Base-by-base conservation (phyloP, 2,797 vertebrate species). In the Malurus splendens region DNA sequence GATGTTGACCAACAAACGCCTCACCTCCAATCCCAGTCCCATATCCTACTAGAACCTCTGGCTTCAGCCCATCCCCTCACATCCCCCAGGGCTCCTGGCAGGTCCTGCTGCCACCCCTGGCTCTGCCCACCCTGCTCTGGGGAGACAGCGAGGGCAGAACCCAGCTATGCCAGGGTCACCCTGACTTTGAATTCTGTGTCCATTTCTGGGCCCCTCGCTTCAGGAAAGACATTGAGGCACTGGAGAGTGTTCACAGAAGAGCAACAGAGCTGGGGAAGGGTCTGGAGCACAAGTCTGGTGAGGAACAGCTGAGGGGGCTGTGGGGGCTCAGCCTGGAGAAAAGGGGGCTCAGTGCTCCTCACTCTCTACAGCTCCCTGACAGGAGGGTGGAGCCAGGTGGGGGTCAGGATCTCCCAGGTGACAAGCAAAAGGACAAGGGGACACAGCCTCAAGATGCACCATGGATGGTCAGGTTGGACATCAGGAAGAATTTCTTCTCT, bases 401-500 rank as follows among this genome's bases (percentile, higher is more conserved):
- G 18, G n/a, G 30, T 28, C 0, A 0, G 5, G 12, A 6, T 73
- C 41, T 54, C 41, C 13, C n/a, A 36, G 30, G 15, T 3, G 27
- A 14, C 15, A 18, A 36, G 15, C 0, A 1, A 72, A 12, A 3
- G 5, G 23, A 42, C 22, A 51, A 28, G 51, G 25, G n/a, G 22
- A n/a, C 8, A 19, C 8, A 23, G 36, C 25, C 14, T 36, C 18
- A 23, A 52, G 30, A 5, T 48, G 22, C 14, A 23, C 51, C 65
- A 20, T 6, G 6, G 12, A 54, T 4, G 8, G 16, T 47, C 41
- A 41, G 13, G 39, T 7, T 54, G 30, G 33, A 66, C 27, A 54
- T n/a, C 22, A n/a, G 13, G 25, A 33, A 33, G 12, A 54, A 36
- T 36, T 79, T 66, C 16, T 36, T n/a, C 36, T 8, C 22, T 28